Evolutionary conservation across 53 echinoderm and acorn worm species (phyloP).

Genomic region (Luidia sarsii): DNA sequence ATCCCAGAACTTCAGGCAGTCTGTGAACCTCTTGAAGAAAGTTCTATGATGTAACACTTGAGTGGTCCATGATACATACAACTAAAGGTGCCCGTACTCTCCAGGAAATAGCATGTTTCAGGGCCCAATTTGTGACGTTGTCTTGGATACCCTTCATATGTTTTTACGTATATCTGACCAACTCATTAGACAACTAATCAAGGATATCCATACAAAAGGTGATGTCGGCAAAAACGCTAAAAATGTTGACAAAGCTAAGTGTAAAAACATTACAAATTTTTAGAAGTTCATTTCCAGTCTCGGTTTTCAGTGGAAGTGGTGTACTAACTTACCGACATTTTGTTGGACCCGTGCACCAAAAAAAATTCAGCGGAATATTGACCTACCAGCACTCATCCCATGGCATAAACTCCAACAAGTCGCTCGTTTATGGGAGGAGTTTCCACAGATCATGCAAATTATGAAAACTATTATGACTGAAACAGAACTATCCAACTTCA

Average conservation of each 20-base stretch:
- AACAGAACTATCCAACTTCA: background rate
- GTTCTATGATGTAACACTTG: background rate
- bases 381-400: slow-evolving; percentile 12
- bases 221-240: background rate
- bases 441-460: slow-evolving; percentile 19
- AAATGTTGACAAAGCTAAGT: no score
- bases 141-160: background rate
- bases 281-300: background rate
- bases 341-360: slow-evolving; percentile 20
- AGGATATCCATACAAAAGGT: background rate
- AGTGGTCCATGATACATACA: background rate
- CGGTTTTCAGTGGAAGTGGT: slow-evolving; percentile 22
- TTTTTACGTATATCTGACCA: background rate
- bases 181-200: background rate
- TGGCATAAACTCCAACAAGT: slow-evolving; percentile 34
- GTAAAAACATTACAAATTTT: background rate
- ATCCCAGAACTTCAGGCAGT: background rate
- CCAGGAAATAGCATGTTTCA: background rate
- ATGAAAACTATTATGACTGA: no score
- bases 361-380: slow-evolving; percentile 10
- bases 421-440: slow-evolving; percentile 24
- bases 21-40: slow-evolving; percentile 9
- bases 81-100: background rate
- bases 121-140: background rate
- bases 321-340: slow-evolving; percentile 32